Evolutionary conservation across 2,113 vertebrate genomes (phyloP), one percentile per base, ranked within the genome.

Genomic region (Pycnonotus jocosus): DNA sequence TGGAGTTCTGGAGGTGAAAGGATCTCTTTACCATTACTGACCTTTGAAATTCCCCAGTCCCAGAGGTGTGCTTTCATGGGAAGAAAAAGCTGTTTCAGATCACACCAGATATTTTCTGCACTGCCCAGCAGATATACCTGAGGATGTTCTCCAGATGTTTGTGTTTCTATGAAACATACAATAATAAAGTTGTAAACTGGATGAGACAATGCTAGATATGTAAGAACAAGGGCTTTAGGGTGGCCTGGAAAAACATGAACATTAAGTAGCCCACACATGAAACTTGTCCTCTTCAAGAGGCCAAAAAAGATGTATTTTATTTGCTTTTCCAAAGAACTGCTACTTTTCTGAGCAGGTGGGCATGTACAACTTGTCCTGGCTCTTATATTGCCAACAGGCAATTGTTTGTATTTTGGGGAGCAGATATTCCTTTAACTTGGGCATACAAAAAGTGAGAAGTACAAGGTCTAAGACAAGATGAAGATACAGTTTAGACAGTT

Each of bases 61-160:
- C 85, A 65, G 27, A 74, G 40, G 90, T 40, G 79, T n/a, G 58
- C 35, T 95, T 96, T 93, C 58, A 78, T 38, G 35, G 54, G 56
- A 95, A 94, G 78, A 57, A 95, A 93, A 96, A 92, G 54, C 78
- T 95, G 85, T 89, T 96, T 94, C 88, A 94, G 90, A 95, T 94
- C 92, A 95, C 6, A 7, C 47, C 51, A 91, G 86, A 60, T 84
- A 93, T 96, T 88, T 96, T 96, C 76, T 83, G 57, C 31, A 30
- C 61, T 92, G 64, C 92, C 96, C 97, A 96, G 95, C 96, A 97
- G 95, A 95, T 95, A 96, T 92, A 98, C 94, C 97, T 97, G 96
- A 96, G 96, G 97, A 98, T 98, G 96, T 93, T 96, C 97, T 98
- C 97, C 97, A 98, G 97, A 98, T 97, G 97, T 95, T 94, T 30